A percentile compares a stretch with the other conserved stretches of the same genome.
phyloP scores from a whole-genome alignment of 2,888 invertebrate species.

The Agrotis segetum region DNA sequence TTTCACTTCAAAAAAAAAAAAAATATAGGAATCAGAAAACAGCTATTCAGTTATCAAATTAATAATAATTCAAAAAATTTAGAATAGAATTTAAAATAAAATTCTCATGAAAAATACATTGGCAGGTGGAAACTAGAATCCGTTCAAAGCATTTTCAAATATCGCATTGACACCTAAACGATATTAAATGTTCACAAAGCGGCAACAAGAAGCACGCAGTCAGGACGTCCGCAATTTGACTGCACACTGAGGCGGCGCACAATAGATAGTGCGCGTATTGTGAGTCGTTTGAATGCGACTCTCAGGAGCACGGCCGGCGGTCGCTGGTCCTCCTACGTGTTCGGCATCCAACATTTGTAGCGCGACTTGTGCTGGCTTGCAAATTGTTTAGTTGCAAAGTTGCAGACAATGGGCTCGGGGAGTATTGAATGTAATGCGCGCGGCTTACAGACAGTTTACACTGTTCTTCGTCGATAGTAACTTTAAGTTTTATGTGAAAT shows the following conservation, averaged over 20 bases:
- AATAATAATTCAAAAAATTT: too few species aligned
- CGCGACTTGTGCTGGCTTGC: conserved; percentile 42
- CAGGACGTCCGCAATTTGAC: conserved; percentile 53
- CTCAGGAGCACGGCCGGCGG: conserved; percentile 41
- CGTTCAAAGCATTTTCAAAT: conserved; percentile 34
- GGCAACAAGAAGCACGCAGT: conserved; percentile 30
- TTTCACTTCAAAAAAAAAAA: too few species aligned
- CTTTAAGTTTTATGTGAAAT: background rate
- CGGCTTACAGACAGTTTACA: background rate
- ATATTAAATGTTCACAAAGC: conserved; percentile 57
- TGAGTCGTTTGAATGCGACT: conserved; percentile 54
- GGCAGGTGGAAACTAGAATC: background rate
- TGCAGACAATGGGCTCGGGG: conserved; percentile 35
- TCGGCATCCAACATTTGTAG: conserved; percentile 47
- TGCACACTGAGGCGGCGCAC: conserved; percentile 42
- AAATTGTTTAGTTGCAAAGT: conserved; percentile 53
- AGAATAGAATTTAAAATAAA: background rate
- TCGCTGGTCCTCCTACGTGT: conserved; percentile 51
- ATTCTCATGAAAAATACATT: background rate
- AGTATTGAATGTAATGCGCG: conserved; percentile 21
- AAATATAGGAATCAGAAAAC: background rate
- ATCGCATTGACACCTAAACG: conserved; percentile 37
- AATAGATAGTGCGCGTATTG: conserved; percentile 51
- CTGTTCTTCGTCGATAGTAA: background rate
- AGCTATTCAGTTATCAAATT: too few species aligned